phyloP scores from a whole-genome alignment of 2,888 invertebrate species.

The Drosophila putrida region DNA sequence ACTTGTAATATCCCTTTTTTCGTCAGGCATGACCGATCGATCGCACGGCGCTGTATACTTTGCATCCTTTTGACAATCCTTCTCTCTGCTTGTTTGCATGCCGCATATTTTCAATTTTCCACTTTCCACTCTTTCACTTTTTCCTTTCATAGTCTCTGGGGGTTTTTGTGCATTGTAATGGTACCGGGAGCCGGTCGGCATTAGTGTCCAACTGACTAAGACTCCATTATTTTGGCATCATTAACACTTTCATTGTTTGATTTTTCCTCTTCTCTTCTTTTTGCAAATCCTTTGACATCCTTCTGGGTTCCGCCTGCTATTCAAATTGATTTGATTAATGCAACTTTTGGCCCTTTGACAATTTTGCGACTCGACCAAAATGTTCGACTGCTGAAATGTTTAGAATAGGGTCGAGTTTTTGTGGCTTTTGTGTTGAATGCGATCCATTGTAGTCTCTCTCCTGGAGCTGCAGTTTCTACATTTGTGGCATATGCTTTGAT shows the following conservation, averaged over 20 bases:
- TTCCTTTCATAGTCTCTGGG: conserved; percentile 14
- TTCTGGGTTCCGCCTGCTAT: conserved; percentile 42
- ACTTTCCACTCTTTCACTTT: conserved; percentile 5
- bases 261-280: conserved; percentile 22
- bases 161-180: conserved; percentile 73
- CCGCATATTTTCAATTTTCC: conserved; percentile 35
- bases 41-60: conserved; percentile 54
- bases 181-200: conserved; percentile 10
- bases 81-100: conserved; percentile 54
- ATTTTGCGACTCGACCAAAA: conserved; percentile 25
- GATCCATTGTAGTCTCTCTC: conserved; percentile 38
- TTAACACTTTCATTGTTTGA: conserved; percentile 76
- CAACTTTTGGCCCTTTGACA: conserved; percentile 42
- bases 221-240: conserved; percentile 78
- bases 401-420: conserved; percentile 46
- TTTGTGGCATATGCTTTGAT: conserved; percentile 9
- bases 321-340: conserved; percentile 67
- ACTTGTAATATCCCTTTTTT: conserved; percentile 29
- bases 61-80: conserved; percentile 73
- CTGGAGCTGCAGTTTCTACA: conserved; percentile 1
- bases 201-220: conserved; percentile 20
- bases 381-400: conserved; percentile 60
- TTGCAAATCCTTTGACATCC: conserved; percentile 50
- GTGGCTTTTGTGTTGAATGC: conserved; percentile 38
- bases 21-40: conserved; percentile 52